Conservation (phyloP, 2,888 invertebrate species). For the Melipona beecheii region DNA sequence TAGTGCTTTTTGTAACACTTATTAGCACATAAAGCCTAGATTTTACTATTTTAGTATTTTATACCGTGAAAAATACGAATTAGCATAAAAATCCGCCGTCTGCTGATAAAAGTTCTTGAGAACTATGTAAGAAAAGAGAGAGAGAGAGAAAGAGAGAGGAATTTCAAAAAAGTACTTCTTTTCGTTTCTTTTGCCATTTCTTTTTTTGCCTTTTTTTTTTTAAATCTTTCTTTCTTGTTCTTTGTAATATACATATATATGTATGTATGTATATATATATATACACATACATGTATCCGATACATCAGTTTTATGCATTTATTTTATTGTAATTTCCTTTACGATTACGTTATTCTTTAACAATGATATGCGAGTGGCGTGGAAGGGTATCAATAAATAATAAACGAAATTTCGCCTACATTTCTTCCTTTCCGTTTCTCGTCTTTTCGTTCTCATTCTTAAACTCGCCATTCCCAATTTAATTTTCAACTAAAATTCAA, state of each 20-base stretch:
- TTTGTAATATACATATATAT: conserved; percentile 60
- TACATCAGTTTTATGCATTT: conserved; percentile 80
- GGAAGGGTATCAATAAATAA: conserved; percentile 69
- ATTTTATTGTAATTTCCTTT: conserved; percentile 63
- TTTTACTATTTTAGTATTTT: too few species aligned
- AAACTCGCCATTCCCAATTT: too few species aligned
- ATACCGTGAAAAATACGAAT: too few species aligned
- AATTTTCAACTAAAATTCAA: conserved; percentile 8
- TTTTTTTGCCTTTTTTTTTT: background rate
- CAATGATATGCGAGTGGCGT: conserved; percentile 76
- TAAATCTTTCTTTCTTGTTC: conserved; percentile 24
- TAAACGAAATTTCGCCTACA: conserved; percentile 61
- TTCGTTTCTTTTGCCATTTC: conserved; percentile 30
- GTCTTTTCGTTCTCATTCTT: background rate
- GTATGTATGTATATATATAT: conserved; percentile 59
- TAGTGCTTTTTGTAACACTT: too few species aligned
- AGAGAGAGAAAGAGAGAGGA: conserved; percentile 28
- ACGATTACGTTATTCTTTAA: conserved; percentile 66
- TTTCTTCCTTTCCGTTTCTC: conserved; percentile 7
- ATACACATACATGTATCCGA: conserved; percentile 75
- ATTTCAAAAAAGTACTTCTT: conserved; percentile 30
- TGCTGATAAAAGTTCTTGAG: background rate
- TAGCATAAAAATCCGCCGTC: too few species aligned
- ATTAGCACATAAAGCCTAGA: too few species aligned
- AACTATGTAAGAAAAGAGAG: background rate